A percentile compares a stretch with the other conserved stretches of the same genome.
phyloP scores from a whole-genome alignment of 2,113 vertebrate species.

The Equus quagga region DNA sequence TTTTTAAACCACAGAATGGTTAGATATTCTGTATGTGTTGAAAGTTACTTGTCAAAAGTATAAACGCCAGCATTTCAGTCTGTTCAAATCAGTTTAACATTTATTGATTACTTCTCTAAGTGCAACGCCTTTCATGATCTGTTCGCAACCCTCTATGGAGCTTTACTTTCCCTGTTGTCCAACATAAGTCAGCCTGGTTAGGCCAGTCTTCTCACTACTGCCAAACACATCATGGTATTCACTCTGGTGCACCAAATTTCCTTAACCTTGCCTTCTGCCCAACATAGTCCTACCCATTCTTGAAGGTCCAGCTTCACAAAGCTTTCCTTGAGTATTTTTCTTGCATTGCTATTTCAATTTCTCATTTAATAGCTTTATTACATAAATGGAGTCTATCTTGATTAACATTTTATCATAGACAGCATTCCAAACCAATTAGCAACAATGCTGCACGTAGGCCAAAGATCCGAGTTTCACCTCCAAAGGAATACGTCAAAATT shows the following conservation, averaged over 20 bases:
- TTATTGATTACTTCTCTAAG: background rate
- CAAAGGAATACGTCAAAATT: background rate
- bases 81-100: background rate
- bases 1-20: background rate
- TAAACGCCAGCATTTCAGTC: background rate
- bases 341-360: slow-evolving; percentile 12
- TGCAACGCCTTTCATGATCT: background rate
- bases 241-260: background rate
- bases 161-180: background rate
- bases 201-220: background rate
- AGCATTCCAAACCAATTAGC: background rate
- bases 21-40: background rate
- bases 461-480: background rate
- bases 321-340: background rate
- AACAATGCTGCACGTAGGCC: background rate
- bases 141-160: background rate
- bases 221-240: background rate
- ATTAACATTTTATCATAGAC: background rate
- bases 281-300: background rate
- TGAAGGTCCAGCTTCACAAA: background rate
- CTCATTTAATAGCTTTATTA: background rate
- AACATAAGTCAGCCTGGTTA: background rate
- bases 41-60: background rate
- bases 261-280: background rate
- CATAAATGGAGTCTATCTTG: background rate